Base-by-base conservation (phyloP, 92 coral and sea anemone genomes). In the Palythoa heliodiscus region DNA sequence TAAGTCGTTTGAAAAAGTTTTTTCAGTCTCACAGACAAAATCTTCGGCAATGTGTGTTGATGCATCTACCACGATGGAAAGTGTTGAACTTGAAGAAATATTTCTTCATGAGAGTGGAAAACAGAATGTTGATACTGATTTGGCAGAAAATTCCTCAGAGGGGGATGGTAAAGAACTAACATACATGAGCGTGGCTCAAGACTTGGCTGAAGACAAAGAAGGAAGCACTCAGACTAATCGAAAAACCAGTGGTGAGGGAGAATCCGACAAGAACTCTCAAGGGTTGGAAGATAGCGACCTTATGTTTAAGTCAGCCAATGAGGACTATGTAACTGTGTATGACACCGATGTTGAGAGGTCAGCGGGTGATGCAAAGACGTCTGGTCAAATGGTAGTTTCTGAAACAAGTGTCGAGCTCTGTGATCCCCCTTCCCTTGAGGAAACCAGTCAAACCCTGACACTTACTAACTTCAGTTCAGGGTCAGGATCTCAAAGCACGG, bases 231-330 rank as follows among this genome's bases (percentile, higher is more conserved):
- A 88, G 22, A 52, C 74, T 22, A 80, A 66, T n/a, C 83, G 88
- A 43, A 91, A 89, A 58, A 88, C 91, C 69, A 89, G 90, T 37
- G 92, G 98, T 75, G 98, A 92, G 14, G 87, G 92, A 38, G 91
- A 87, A 5, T 92, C 98, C 0, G 93, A 93, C 57, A 86, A 78
- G 23, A 93, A 93, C 86, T 90, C 95, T 0, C 74, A 64, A 35
- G 92, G 85, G 0, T 53, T 90, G 39, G 93, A 91, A 25, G 97
- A 93, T 78, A 94, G 93, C 74, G 98, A 94, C 77, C 70, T 90
- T 4, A 83, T 93, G 91, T 94, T 94, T 58, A 87, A 85, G 75
- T 94, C 98, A 16, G 98, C 98, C 1, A 94, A 94, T 60, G 98
- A 94, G 40, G 98, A 94, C 23, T 94, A 94, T 88, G 98, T 94